Evolutionary conservation across 2,797 vertebrate species (phyloP).

Genomic region (Cephalopachus bancanus): DNA sequence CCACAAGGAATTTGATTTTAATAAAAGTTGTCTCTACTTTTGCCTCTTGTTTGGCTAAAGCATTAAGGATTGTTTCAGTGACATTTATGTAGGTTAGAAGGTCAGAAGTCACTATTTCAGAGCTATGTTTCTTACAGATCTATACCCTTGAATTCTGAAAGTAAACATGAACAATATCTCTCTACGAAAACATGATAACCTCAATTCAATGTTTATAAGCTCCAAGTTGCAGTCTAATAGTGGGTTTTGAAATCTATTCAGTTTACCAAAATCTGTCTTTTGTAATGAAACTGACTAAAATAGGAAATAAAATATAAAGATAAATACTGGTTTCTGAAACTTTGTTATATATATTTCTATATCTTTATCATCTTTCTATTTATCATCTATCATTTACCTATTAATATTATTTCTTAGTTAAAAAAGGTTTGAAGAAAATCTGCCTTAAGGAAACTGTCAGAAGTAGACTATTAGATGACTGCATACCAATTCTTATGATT

Average conservation of each 20-base stretch:
- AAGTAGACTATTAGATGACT: neutral
- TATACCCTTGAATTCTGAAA: neutral
- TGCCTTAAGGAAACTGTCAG: constrained; percentile 10
- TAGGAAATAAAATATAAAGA: neutral
- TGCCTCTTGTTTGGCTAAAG: neutral
- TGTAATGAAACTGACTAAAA: constrained; percentile 49
- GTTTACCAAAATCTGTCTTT: constrained; percentile 22
- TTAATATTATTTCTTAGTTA: constrained; percentile 31
- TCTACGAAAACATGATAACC: neutral
- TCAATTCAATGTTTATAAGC: neutral
- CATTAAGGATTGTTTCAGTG: neutral
- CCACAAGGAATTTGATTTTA: neutral
- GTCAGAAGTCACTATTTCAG: neutral
- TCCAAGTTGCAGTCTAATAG: neutral
- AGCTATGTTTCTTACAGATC: constrained; percentile 24
- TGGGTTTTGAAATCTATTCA: constrained; percentile 19
- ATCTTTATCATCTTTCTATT: neutral
- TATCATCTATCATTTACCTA: neutral
- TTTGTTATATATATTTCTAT: neutral
- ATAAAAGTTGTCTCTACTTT: constrained; percentile 6
- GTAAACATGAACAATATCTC: neutral
- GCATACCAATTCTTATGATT: constrained; percentile 35
- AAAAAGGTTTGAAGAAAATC: constrained; percentile 16
- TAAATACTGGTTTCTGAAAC: constrained; percentile 7
- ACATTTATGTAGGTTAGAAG: neutral